Conservation (phyloP, 2,797 vertebrate species). For the Argya squamiceps region DNA sequence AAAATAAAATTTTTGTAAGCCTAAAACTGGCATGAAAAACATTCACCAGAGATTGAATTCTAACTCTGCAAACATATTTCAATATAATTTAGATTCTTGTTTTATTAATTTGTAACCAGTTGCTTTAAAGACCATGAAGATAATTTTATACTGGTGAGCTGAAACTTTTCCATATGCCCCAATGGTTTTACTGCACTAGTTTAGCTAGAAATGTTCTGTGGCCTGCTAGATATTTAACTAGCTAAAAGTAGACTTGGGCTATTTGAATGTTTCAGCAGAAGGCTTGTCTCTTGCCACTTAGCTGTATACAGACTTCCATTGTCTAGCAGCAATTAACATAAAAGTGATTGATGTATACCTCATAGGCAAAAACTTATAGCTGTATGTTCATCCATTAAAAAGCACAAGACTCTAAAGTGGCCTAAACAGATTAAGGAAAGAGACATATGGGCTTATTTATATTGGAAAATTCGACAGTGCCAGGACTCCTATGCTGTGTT, state of each 20-base stretch:
- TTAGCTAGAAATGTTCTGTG: constrained; percentile 38
- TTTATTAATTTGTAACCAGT: constrained; percentile 35
- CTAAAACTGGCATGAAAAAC: background rate
- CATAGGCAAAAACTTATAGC: constrained; percentile 17
- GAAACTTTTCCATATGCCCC: constrained; percentile 44
- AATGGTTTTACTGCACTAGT: constrained; percentile 30
- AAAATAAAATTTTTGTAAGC: background rate
- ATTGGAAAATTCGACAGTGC: background rate
- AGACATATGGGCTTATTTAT: background rate
- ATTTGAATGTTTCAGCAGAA: constrained; percentile 62
- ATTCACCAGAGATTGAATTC: background rate
- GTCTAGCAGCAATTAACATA: constrained; percentile 61
- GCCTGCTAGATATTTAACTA: constrained; percentile 42
- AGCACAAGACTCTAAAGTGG: constrained; percentile 18
- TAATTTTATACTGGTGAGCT: constrained; percentile 4
- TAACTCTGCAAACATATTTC: background rate
- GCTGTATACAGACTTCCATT: background rate
- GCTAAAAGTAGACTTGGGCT: constrained; percentile 35
- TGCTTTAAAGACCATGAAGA: background rate
- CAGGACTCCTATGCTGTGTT: background rate
- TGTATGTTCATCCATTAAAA: background rate
- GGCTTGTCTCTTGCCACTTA: constrained; percentile 51
- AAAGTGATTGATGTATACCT: constrained; percentile 61
- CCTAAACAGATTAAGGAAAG: constrained; percentile 52
- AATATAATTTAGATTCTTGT: background rate